Percentiles rank a stretch among this genome's conserved stretches.
Evolutionary conservation across 2,888 invertebrate genomes (phyloP).

Genomic region (Acleris holmiana): DNA sequence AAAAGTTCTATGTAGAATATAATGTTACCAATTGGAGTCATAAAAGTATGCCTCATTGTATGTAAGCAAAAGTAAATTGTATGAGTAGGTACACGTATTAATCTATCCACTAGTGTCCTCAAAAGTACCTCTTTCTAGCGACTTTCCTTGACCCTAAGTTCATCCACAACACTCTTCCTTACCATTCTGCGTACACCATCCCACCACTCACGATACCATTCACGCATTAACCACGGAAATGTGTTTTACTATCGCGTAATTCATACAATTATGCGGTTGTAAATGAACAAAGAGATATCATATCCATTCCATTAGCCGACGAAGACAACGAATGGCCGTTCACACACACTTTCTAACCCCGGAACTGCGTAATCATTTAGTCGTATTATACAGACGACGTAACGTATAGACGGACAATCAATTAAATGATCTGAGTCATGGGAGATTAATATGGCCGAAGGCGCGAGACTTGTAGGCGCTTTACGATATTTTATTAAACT

Average conservation of each 20-base stretch:
- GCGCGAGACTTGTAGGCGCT: slow-evolving; percentile 6
- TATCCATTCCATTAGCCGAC: slow-evolving; percentile 31
- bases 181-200: too few species aligned
- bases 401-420: slow-evolving; percentile 55
- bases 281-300: slow-evolving; percentile 32
- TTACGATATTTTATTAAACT: background rate
- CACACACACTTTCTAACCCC: slow-evolving; percentile 72
- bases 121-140: too few species aligned
- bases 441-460: slow-evolving; percentile 33
- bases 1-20: too few species aligned
- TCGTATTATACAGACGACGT: slow-evolving; percentile 62
- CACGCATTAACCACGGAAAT: background rate
- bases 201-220: too few species aligned
- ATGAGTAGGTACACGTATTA: too few species aligned
- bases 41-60: too few species aligned
- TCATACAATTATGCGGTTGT: slow-evolving; percentile 15
- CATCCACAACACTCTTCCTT: too few species aligned
- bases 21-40: too few species aligned
- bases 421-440: slow-evolving; percentile 48
- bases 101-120: too few species aligned
- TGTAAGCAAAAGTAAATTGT: too few species aligned
- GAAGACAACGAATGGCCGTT: slow-evolving; percentile 64
- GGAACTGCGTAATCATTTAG: slow-evolving; percentile 69
- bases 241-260: background rate
- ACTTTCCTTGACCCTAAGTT: too few species aligned